These are phyloP conservation scores for Macrotus californicus DNA, from an alignment of 2,113 vertebrate genomes.

Conservation along the genomic window DNA sequence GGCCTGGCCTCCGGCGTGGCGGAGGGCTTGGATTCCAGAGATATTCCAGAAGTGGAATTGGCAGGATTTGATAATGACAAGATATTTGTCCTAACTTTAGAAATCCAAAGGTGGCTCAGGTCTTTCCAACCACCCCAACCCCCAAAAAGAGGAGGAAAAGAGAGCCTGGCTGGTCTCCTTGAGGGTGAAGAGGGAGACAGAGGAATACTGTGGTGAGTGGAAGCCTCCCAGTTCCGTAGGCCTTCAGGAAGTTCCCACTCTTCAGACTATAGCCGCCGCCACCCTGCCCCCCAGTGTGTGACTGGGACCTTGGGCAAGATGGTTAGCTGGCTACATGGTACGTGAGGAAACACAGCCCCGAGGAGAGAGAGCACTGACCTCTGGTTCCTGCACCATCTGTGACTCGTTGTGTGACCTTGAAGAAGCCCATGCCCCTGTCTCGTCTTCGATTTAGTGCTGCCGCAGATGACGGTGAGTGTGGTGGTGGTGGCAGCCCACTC, in stretches of 20 bases:
- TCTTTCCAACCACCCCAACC: background rate
- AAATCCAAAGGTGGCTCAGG: background rate
- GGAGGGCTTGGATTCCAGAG: background rate
- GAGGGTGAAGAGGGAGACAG: background rate
- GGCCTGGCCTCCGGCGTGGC: background rate
- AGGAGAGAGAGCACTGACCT: background rate
- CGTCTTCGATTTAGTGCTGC: background rate
- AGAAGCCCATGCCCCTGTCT: background rate
- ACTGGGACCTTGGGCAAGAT: background rate
- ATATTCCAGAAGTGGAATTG: background rate
- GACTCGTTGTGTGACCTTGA: background rate
- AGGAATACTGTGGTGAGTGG: too few species aligned
- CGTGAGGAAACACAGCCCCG: background rate
- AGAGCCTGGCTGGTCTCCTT: background rate
- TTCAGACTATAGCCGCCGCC: background rate
- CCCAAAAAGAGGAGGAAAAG: background rate
- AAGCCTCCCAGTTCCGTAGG: background rate
- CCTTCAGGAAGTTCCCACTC: background rate
- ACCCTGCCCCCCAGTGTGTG: rapidly evolving
- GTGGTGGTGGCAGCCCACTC: background rate
- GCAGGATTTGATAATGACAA: background rate
- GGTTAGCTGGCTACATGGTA: too few species aligned
- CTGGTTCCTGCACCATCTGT: background rate
- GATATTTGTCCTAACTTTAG: background rate
- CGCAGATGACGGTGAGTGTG: too few species aligned